phyloP scores from a whole-genome alignment of 2,888 invertebrate genomes.

The Polydrusus cervinus region DNA sequence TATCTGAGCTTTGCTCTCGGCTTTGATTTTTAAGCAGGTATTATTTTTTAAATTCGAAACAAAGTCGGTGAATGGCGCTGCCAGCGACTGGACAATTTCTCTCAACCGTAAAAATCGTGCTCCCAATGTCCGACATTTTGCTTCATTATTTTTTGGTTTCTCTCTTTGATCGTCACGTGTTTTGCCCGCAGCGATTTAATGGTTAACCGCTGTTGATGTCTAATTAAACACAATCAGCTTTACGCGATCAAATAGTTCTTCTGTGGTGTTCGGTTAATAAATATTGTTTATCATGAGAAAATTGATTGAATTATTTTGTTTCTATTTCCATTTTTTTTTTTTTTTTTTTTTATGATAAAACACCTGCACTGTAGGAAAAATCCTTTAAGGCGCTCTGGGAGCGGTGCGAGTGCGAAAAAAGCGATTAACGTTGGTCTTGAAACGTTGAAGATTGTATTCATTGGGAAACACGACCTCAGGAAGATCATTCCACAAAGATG shows the following conservation, averaged over 20 bases:
- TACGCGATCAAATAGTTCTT: slow-evolving; percentile 2
- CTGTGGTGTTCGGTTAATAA: not conserved
- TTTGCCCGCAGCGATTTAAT: slow-evolving; percentile 31
- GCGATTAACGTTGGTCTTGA: no score
- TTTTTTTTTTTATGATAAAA: no score
- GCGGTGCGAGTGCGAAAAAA: no score
- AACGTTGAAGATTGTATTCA: no score
- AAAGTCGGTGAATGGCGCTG: slow-evolving; percentile 18
- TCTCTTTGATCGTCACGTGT: slow-evolving; percentile 32
- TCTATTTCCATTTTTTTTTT: no score
- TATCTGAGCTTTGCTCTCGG: not conserved
- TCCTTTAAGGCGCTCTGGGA: no score
- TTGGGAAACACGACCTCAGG: no score
- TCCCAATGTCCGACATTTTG: slow-evolving; percentile 32
- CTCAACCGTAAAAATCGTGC: slow-evolving; percentile 31
- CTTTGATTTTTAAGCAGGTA: not conserved
- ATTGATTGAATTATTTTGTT: no score
- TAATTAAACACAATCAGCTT: not conserved
- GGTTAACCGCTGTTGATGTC: slow-evolving; percentile 8
- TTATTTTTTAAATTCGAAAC: slow-evolving; percentile 14
- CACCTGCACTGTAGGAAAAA: no score
- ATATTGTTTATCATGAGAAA: not conserved
- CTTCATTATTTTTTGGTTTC: slow-evolving; percentile 25
- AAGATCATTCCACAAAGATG: no score
- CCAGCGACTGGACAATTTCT: slow-evolving; percentile 13